A percentile compares a stretch with the other conserved stretches of the same genome.
Evolutionary conservation across 2,797 vertebrate genomes (phyloP).

Genomic region (Sphenodon punctatus): DNA sequence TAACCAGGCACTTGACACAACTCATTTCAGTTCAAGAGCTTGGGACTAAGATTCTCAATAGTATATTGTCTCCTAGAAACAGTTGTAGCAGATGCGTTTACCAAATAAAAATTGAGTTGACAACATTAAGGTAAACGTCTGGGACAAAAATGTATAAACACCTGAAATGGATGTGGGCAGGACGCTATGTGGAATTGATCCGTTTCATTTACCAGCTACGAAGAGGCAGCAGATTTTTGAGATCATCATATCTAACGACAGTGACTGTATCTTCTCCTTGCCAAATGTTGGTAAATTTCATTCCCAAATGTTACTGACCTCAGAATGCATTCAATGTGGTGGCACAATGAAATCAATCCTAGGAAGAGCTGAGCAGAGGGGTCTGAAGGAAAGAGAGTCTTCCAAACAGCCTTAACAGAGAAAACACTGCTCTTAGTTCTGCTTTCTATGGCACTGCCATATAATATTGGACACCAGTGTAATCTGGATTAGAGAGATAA

Average conservation of each 20-base stretch:
- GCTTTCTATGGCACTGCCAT: background rate
- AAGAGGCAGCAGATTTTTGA: background rate
- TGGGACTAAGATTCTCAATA: background rate
- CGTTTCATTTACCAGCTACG: background rate
- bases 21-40: background rate
- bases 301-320: background rate
- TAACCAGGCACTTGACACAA: background rate
- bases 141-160: background rate
- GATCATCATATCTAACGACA: background rate
- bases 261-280: background rate
- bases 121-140: background rate
- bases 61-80: background rate
- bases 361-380: accelerated
- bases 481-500: background rate
- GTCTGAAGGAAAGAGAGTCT: background rate
- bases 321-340: background rate
- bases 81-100: background rate
- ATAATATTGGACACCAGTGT: background rate
- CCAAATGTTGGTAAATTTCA: accelerated
- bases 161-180: background rate
- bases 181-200: background rate
- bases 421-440: background rate
- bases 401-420: background rate
- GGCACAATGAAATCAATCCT: background rate
- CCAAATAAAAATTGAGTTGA: background rate